Evolutionary conservation across 2,113 vertebrate genomes (phyloP), one percentile per base, ranked within the genome.

Genomic region (Aptenodytes forsteri): DNA sequence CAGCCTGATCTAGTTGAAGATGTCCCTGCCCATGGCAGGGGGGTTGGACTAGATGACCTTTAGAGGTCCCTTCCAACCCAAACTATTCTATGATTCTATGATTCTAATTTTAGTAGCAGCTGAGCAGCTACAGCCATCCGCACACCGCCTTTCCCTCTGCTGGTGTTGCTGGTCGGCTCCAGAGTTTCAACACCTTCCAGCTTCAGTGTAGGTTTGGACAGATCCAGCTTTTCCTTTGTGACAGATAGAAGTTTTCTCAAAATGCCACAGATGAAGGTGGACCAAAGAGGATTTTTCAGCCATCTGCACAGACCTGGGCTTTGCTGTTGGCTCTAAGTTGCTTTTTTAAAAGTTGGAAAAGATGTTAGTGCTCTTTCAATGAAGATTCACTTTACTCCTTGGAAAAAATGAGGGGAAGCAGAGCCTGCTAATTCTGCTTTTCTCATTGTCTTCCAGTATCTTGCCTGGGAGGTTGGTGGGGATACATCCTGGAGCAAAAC

Each of bases 181-280:
- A 61, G 88, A 50, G 81, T 70, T 89, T 85, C 64, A 83, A 80
- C 90, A 97, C 88, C 93, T 86, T 72, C 69, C 62, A 52, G 49
- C 70, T 96, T 95, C 87, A 59, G 26, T 19, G 16, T 67, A 14
- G 3, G 64, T 92, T 90, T 91, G 91, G 65, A 36, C 93, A 96
- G 87, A 92, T 87, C 65, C 71, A 42, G 64, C 71, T 86, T 89
- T 92, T 95, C 79, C 85, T 83, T 95, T 94, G 69, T 82, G 18
- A 58, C 50, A 92, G 71, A 30, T 82, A 55, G 90, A 92, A 83
- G 32, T 94, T 90, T 89, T 90, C 88, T 72, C 58, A 80, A 96
- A 98, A 90, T 96, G 67, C 62, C 73, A 52, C 73, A 72, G 50
- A 42, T 86, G 61, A 64, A 89, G 73, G 55, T 85, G 62, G 87